phyloP scores from a whole-genome alignment of 1,140 invertebrate species.

The Drosophila fuyamai region DNA sequence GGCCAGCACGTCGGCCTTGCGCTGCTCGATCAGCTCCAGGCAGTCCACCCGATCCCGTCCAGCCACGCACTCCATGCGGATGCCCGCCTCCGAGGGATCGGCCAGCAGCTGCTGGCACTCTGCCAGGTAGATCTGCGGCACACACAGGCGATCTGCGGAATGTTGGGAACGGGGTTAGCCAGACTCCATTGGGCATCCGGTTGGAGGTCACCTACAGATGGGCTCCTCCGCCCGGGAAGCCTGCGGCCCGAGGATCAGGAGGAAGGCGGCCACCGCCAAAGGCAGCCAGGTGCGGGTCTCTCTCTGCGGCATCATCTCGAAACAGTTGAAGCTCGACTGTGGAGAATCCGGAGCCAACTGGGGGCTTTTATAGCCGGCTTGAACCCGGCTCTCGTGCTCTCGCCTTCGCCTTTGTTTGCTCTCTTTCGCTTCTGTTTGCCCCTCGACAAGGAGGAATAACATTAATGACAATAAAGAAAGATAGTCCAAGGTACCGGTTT shows the following conservation, averaged over 20 bases:
- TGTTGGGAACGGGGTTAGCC: no score
- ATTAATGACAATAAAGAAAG: slow-evolving; percentile 18
- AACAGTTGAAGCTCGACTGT: slow-evolving; percentile 62
- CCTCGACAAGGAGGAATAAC: slow-evolving; percentile 2
- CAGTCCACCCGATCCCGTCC: slow-evolving; percentile 91
- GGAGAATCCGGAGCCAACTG: slow-evolving; percentile 53
- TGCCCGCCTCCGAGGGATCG: slow-evolving; percentile 87
- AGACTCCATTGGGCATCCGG: slow-evolving; percentile 38
- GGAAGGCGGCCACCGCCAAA: slow-evolving; percentile 20
- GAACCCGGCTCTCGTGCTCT: not conserved
- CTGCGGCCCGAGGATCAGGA: slow-evolving; percentile 1
- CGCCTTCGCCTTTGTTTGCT: slow-evolving; percentile 17
- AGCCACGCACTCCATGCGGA: slow-evolving; percentile 88
- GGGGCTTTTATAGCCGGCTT: slow-evolving; percentile 55
- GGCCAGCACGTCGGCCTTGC: slow-evolving; percentile 91
- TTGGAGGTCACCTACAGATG: slow-evolving; percentile 52
- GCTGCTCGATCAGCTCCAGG: slow-evolving; percentile 89
- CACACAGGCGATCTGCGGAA: slow-evolving; percentile 89
- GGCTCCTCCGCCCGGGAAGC: slow-evolving; percentile 52
- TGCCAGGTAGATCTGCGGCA: slow-evolving; percentile 87
- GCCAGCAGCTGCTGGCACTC: slow-evolving; percentile 88
- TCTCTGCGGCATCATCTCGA: slow-evolving; percentile 29
- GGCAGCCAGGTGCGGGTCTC: slow-evolving; percentile 29
- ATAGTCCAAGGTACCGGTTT: slow-evolving; percentile 18
- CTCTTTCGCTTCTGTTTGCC: slow-evolving; percentile 16